phyloP scores from a whole-genome alignment of 2,888 invertebrate species.

The Epinotia bilunana region DNA sequence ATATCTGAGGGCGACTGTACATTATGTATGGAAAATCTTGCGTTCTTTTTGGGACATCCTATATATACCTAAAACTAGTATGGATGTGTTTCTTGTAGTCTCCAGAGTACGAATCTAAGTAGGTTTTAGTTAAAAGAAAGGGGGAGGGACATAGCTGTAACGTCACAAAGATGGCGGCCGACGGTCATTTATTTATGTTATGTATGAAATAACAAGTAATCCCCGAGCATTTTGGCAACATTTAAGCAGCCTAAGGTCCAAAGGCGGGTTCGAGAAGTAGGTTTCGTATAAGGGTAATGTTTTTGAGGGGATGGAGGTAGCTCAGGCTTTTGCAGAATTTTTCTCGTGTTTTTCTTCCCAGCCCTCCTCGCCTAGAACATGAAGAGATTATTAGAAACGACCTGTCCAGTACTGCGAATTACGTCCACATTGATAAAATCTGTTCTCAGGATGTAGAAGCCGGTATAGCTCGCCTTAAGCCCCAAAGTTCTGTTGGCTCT shows the following conservation, averaged over 20 bases:
- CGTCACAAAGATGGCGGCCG: too few relatives aligned
- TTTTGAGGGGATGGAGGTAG: neutral
- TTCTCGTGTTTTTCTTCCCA: slow-evolving; percentile 2
- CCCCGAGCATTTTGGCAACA: neutral
- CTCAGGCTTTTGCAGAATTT: slow-evolving; percentile 5
- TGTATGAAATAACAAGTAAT: neutral
- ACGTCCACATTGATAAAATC: neutral
- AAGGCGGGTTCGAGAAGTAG: neutral
- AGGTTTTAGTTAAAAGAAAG: too few relatives aligned
- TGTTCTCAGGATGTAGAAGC: neutral
- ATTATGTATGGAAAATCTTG: too few relatives aligned
- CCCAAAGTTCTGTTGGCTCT: neutral
- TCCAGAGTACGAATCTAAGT: too few relatives aligned
- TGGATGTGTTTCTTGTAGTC: too few relatives aligned
- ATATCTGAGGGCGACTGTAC: too few relatives aligned
- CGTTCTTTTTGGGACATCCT: too few relatives aligned
- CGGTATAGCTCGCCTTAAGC: neutral
- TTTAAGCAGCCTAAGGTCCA: slow-evolving; percentile 2
- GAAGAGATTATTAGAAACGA: neutral
- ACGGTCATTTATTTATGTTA: too few relatives aligned
- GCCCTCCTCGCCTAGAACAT: neutral
- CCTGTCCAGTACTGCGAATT: neutral
- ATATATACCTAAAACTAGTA: too few relatives aligned
- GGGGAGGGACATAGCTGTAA: too few relatives aligned
- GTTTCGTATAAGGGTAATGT: neutral